Percentiles rank a stretch among this genome's conserved stretches.
Conservation (phyloP, 2,797 vertebrate genomes). For the Pteropus rufus region DNA sequence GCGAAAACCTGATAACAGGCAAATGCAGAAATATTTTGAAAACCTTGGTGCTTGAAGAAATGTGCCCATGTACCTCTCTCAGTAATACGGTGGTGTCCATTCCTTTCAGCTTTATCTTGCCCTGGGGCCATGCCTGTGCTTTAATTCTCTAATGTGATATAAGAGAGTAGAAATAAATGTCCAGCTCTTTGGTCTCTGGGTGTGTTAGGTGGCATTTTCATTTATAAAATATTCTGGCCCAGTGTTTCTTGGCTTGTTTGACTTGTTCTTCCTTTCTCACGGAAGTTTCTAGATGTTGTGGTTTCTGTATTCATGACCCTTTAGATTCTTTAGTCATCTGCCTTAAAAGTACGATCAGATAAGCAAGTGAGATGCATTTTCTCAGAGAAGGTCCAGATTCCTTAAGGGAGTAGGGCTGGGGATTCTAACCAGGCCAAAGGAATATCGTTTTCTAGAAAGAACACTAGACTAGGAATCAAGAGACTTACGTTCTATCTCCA, state of each 20-base stretch:
- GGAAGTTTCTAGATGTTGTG: not conserved
- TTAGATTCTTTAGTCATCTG: not conserved
- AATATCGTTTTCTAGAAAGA: not conserved
- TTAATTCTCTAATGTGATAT: slow-evolving; percentile 1
- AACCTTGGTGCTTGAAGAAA: not conserved
- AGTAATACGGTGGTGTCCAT: not conserved
- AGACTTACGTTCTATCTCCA: not conserved
- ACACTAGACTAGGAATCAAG: not conserved
- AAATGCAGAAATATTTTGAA: not conserved
- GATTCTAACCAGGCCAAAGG: not conserved
- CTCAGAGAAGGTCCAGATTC: not conserved
- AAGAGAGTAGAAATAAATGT: slow-evolving; percentile 29
- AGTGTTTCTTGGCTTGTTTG: not conserved
- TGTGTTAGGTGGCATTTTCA: slow-evolving; percentile 37
- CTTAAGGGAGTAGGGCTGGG: not conserved
- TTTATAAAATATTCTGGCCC: slow-evolving; percentile 26
- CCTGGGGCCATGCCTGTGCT: slow-evolving; percentile 16
- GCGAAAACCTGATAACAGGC: not conserved
- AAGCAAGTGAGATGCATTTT: not conserved
- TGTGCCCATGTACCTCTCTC: not conserved
- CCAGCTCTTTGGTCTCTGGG: slow-evolving; percentile 6
- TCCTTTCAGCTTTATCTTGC: slow-evolving; percentile 50
- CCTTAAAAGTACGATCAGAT: not conserved
- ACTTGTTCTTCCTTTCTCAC: not conserved
- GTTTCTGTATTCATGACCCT: not conserved